These are phyloP conservation scores for Subacronicta megacephala DNA, from an alignment of 2,888 invertebrate genomes.

Conservation along the genomic window DNA sequence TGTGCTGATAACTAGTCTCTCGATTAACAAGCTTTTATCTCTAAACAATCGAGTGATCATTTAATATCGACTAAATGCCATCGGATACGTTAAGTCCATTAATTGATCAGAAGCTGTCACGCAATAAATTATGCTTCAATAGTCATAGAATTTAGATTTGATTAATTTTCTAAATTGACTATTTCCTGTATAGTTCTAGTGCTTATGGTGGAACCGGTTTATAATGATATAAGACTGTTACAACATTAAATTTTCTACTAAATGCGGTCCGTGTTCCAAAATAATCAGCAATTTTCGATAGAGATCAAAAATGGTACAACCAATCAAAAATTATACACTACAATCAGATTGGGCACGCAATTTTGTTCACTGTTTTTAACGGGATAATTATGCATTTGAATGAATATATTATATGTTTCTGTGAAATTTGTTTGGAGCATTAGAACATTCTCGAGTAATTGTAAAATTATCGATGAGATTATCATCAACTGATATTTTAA, in stretches of 20 bases:
- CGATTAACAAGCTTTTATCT: slow-evolving; percentile 31
- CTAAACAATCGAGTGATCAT: slow-evolving; percentile 11
- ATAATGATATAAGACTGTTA: slow-evolving; percentile 54
- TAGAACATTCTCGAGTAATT: slow-evolving; percentile 17
- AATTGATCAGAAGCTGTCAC: slow-evolving; percentile 13
- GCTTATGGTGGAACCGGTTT: slow-evolving; percentile 33
- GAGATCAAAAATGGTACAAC: slow-evolving; percentile 17
- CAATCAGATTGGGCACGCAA: slow-evolving; percentile 8
- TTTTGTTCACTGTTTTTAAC: slow-evolving; percentile 7
- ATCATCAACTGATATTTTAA: slow-evolving; percentile 8
- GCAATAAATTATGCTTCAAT: slow-evolving; percentile 32
- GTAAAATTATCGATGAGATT: slow-evolving; percentile 24
- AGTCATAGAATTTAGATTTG: slow-evolving; percentile 22
- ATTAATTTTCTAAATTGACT: slow-evolving; percentile 36
- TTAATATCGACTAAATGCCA: slow-evolving; percentile 33
- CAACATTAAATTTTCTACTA: slow-evolving; percentile 40
- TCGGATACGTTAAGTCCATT: slow-evolving; percentile 37
- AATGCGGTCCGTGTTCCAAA: slow-evolving; percentile 44
- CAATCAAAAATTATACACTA: slow-evolving; percentile 7
- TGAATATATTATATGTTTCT: neutral
- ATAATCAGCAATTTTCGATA: slow-evolving; percentile 31
- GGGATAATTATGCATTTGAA: neutral
- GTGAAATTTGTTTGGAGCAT: slow-evolving; percentile 10
- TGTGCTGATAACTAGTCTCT: slow-evolving; percentile 21
- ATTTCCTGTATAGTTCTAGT: slow-evolving; percentile 45